Conservation (phyloP, 2,113 vertebrate genomes). For the Clinocottus analis region DNA sequence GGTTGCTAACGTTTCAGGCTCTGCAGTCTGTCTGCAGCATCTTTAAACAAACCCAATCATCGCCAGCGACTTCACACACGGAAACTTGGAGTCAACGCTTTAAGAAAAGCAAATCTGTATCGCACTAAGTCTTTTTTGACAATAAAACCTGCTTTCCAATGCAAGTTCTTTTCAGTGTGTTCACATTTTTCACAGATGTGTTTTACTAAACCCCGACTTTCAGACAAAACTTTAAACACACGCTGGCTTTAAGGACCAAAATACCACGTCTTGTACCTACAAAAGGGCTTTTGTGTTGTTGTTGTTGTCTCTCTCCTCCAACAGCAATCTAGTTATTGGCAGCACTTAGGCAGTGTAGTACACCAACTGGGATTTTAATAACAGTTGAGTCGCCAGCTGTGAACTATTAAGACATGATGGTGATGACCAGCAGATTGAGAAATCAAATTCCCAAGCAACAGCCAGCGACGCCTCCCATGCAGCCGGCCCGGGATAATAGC, state of each 20-base stretch:
- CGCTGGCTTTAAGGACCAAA: conserved; percentile 2
- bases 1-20: conserved; percentile 25
- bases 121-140: conserved; percentile 2
- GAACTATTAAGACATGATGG: conserved; percentile 74
- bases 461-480: conserved; percentile 50
- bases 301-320: conserved; percentile 22
- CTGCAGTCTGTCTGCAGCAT: not conserved
- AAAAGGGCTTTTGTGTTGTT: conserved; percentile 5
- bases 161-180: conserved; percentile 43
- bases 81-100: not conserved
- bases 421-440: conserved; percentile 73
- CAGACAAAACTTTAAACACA: conserved; percentile 12
- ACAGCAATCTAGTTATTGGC: conserved; percentile 62
- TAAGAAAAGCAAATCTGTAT: conserved; percentile 26
- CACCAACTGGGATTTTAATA: conserved; percentile 74
- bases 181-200: not conserved
- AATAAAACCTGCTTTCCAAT: conserved; percentile 23
- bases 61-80: conserved; percentile 6
- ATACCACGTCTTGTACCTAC: conserved; percentile 28
- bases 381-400: conserved; percentile 76
- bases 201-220: conserved; percentile 7
- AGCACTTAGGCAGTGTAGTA: conserved; percentile 45
- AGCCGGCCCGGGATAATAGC: conserved; percentile 60
- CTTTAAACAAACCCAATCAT: conserved; percentile 32
- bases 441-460: conserved; percentile 61